These are phyloP conservation scores for Caranx ignobilis DNA, from an alignment of 2,113 vertebrate genomes.

Conservation along the genomic window DNA sequence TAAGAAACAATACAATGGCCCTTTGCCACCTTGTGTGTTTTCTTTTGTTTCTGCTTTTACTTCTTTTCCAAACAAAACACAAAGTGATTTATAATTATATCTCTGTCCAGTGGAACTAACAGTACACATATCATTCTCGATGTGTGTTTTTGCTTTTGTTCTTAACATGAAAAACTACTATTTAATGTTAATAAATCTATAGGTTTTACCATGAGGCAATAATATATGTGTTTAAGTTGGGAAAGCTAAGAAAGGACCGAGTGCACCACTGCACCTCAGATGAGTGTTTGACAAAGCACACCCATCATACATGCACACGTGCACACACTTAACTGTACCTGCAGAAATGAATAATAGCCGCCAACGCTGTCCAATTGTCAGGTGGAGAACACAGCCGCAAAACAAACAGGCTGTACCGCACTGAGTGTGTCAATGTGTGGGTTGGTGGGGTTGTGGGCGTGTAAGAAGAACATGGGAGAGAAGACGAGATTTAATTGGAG, in stretches of 20 bases:
- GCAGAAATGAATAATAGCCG: conserved; percentile 64
- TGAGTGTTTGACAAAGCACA: conserved; percentile 36
- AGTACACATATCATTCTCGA: background rate
- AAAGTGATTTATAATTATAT: background rate
- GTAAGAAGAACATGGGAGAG: conserved; percentile 1
- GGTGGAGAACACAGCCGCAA: conserved; percentile 10
- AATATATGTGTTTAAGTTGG: conserved; percentile 30
- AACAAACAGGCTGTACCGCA: conserved; percentile 21
- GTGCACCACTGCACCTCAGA: conserved; percentile 3
- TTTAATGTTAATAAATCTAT: conserved; percentile 8
- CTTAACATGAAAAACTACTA: no score
- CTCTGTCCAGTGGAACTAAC: no score
- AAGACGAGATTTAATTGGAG: conserved; percentile 51
- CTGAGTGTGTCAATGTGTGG: background rate
- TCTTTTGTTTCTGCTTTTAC: background rate
- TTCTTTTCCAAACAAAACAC: background rate
- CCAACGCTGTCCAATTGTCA: conserved; percentile 45
- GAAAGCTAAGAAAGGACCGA: conserved; percentile 7
- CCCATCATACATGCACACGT: background rate
- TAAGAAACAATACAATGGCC: conserved; percentile 18
- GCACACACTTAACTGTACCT: conserved; percentile 44
- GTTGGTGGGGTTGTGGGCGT: background rate
- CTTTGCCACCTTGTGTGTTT: background rate
- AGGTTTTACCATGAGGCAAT: background rate
- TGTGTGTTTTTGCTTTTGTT: no score